phyloP scores from a whole-genome alignment of 2,113 vertebrate genomes.

The Leptobrachium ailaonicum region DNA sequence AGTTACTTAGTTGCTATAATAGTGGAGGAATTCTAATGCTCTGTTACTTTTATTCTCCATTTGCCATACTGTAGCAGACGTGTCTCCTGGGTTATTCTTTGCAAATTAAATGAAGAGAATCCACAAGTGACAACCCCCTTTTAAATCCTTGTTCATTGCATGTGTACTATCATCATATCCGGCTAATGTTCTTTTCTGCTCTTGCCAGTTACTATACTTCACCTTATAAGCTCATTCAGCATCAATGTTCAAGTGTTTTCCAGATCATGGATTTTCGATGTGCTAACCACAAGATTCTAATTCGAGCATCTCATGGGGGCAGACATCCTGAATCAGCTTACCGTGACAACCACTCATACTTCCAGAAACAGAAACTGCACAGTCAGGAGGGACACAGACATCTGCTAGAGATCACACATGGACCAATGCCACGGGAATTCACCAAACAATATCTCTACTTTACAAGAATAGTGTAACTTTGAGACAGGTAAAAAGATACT shows the following conservation, averaged over 20 bases:
- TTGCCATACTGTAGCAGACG: too few species aligned
- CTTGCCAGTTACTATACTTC: background rate
- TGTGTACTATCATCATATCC: background rate
- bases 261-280: constrained; percentile 29
- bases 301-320: constrained; percentile 13
- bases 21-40: too few species aligned
- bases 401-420: background rate
- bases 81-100: too few species aligned
- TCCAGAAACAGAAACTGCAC: constrained; percentile 32
- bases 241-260: constrained; percentile 16
- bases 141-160: too few species aligned
- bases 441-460: too few species aligned
- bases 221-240: background rate
- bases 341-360: constrained; percentile 14
- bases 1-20: too few species aligned
- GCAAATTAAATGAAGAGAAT: too few species aligned
- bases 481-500: too few species aligned
- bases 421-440: too few species aligned
- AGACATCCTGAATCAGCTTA: constrained; percentile 25
- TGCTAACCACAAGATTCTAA: constrained; percentile 24
- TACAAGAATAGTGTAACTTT: too few species aligned
- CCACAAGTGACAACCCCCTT: too few species aligned
- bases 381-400: constrained; percentile 33
- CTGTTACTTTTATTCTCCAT: too few species aligned
- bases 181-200: background rate